These are phyloP conservation scores for Conus canariensis DNA, from an alignment of 2,888 invertebrate genomes.

Conservation along the genomic window DNA sequence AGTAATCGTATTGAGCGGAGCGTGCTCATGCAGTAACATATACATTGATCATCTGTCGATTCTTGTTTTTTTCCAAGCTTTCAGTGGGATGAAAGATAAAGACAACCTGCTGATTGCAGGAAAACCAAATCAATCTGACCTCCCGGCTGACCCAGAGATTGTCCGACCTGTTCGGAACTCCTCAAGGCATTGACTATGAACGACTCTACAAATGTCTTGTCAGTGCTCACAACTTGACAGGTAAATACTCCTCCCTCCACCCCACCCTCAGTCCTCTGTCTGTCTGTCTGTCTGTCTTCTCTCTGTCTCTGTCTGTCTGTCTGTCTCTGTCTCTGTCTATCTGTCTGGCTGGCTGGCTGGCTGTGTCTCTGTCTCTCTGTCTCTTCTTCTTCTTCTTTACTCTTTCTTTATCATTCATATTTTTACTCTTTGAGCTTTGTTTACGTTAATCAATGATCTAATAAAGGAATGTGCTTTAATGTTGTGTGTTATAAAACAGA, in stretches of 20 bases:
- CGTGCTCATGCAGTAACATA: too few species aligned
- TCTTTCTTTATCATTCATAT: not conserved
- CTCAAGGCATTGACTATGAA: slow-evolving; percentile 72
- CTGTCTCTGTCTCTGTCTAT: not conserved
- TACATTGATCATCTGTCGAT: too few species aligned
- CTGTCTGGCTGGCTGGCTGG: not conserved
- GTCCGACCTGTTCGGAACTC: slow-evolving; percentile 65
- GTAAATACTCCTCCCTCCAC: slow-evolving; percentile 46
- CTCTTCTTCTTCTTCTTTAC: not conserved
- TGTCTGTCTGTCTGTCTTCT: not conserved
- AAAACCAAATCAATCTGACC: slow-evolving; percentile 69
- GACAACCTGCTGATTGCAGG: slow-evolving; percentile 55
- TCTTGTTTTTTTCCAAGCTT: too few species aligned
- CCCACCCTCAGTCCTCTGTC: not conserved
- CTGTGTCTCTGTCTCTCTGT: not conserved
- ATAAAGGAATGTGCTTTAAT: too few species aligned
- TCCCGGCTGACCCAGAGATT: slow-evolving; percentile 66
- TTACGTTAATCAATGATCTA: too few species aligned
- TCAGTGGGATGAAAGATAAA: too few species aligned
- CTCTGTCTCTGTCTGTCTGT: not conserved
- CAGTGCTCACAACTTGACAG: slow-evolving; percentile 69
- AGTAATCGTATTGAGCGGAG: too few species aligned
- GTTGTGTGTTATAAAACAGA: too few species aligned
- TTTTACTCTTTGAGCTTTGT: not conserved
- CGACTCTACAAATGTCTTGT: slow-evolving; percentile 66